phyloP scores from a whole-genome alignment of 2,113 vertebrate genomes.

The Spea multiplicata region DNA sequence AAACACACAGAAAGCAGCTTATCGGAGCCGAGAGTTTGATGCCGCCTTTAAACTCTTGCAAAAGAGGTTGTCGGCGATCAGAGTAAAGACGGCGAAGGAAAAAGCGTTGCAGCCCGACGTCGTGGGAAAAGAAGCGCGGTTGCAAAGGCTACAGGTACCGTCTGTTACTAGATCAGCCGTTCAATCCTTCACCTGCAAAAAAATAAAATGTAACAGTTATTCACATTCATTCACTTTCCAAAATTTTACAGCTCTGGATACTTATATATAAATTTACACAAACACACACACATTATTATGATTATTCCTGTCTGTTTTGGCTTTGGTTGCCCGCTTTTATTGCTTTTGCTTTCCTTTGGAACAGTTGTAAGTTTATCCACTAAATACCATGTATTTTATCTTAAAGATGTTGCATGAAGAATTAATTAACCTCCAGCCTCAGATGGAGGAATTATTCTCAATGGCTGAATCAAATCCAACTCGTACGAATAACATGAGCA shows the following conservation, averaged over 20 bases:
- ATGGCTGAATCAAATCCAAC: slow-evolving; percentile 67
- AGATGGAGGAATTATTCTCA: slow-evolving; percentile 70
- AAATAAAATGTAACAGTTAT: no score
- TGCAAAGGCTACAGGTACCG: slow-evolving; percentile 78
- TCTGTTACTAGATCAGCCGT: not conserved
- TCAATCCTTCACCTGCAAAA: no score
- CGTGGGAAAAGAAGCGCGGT: slow-evolving; percentile 79
- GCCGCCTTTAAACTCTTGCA: slow-evolving; percentile 64
- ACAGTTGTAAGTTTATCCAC: not conserved
- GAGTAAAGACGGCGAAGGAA: slow-evolving; percentile 60
- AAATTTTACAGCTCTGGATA: no score
- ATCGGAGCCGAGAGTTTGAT: slow-evolving; percentile 77
- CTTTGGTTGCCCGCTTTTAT: not conserved
- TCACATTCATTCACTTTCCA: no score
- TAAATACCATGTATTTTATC: not conserved
- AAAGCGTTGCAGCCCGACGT: slow-evolving; percentile 72
- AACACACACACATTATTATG: no score
- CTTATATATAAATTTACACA: no score
- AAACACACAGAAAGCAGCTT: slow-evolving; percentile 68
- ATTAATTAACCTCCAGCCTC: slow-evolving; percentile 69
- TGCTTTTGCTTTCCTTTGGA: not conserved
- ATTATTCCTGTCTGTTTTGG: not conserved
- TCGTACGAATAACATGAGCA: slow-evolving; percentile 72
- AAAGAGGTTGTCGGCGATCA: slow-evolving; percentile 65
- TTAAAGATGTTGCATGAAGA: slow-evolving; percentile 81